These are phyloP conservation scores for Phyllostomus discolor DNA, from an alignment of 2,113 vertebrate species.

Conservation along the genomic window DNA sequence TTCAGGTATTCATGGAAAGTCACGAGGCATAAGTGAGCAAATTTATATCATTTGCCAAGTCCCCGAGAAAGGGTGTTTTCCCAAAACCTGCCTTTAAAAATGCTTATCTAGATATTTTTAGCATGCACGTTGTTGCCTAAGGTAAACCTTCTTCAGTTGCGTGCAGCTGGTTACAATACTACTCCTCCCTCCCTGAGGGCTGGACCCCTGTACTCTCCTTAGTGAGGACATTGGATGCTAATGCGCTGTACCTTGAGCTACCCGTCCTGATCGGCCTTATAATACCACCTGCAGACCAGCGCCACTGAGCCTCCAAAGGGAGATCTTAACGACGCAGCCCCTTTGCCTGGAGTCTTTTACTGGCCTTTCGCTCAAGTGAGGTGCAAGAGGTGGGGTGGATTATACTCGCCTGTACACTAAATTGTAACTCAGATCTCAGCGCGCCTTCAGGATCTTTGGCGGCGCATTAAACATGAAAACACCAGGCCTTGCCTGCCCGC, in stretches of 20 bases:
- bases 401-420: background rate
- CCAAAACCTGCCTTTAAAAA: constrained; percentile 15
- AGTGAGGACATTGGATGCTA: background rate
- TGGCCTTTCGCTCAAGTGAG: background rate
- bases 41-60: background rate
- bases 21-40: background rate
- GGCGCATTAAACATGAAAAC: background rate
- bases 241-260: background rate
- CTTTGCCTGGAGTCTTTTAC: background rate
- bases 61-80: background rate
- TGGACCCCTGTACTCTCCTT: background rate
- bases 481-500: background rate
- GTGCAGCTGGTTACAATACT: background rate
- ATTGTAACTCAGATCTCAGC: background rate
- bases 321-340: background rate
- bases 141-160: background rate
- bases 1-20: constrained; percentile 42
- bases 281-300: background rate
- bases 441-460: fast-evolving
- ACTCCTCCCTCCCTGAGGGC: background rate
- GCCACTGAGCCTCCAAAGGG: background rate
- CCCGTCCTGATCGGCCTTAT: background rate
- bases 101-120: background rate
- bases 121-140: background rate
- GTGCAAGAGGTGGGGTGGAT: background rate